Evolutionary conservation across 2,113 vertebrate species (phyloP).

Genomic region (Calidris pugnax): DNA sequence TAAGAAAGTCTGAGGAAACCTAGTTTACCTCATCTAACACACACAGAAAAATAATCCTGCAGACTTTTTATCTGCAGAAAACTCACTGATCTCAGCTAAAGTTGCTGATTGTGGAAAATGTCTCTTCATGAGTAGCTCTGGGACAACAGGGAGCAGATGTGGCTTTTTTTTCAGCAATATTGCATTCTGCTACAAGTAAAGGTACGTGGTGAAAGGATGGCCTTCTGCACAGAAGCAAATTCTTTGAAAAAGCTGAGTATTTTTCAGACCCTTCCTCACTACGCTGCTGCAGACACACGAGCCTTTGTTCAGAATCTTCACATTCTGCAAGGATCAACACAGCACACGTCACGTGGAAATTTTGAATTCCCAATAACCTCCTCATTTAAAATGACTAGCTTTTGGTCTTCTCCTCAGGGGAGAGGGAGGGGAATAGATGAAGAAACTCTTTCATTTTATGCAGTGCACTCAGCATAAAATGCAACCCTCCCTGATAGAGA

Average conservation of each 20-base stretch:
- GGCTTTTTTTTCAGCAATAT: background rate
- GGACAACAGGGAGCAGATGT: background rate
- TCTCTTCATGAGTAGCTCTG: background rate
- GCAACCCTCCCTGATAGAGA: background rate
- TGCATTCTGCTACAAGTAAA: background rate
- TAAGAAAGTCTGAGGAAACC: background rate
- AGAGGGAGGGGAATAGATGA: background rate
- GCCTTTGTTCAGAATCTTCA: background rate
- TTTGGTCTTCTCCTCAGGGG: background rate
- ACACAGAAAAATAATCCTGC: background rate
- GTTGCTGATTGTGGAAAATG: background rate
- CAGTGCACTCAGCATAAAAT: background rate
- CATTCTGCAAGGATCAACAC: background rate
- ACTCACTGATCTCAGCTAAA: background rate
- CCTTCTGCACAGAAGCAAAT: background rate
- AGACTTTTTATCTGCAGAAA: background rate
- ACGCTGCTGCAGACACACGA: fast-evolving
- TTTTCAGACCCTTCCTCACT: background rate
- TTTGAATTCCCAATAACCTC: background rate
- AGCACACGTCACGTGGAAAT: fast-evolving
- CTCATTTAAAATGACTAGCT: background rate
- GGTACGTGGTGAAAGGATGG: background rate
- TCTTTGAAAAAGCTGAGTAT: background rate
- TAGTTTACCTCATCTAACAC: background rate
- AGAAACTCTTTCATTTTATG: background rate